phyloP scores from a whole-genome alignment of 1,140 invertebrate genomes.

The Meloidogyne floridensis region DNA sequence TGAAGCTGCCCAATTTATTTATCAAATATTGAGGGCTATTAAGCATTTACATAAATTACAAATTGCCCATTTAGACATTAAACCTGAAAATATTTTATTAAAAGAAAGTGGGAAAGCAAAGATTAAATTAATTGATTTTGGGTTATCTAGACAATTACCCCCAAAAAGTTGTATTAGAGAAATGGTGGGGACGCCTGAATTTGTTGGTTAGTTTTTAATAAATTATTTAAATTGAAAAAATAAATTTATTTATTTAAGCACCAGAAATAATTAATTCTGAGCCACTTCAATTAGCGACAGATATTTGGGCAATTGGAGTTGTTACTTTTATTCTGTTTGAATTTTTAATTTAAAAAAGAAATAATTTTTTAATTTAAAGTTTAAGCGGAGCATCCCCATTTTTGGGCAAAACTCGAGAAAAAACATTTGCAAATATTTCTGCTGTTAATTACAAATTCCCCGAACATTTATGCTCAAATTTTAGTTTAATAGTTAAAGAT shows the following conservation, averaged over 20 bases:
- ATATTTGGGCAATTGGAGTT: slow-evolving; percentile 69
- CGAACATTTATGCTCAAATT: slow-evolving; percentile 69
- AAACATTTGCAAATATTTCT: slow-evolving; percentile 72
- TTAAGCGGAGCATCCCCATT: slow-evolving; percentile 72
- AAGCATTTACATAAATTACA: slow-evolving; percentile 69
- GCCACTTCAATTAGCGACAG: slow-evolving; percentile 67
- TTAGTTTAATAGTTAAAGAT: slow-evolving; percentile 70
- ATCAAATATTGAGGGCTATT: slow-evolving; percentile 70
- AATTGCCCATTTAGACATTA: slow-evolving; percentile 71
- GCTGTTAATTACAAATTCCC: slow-evolving; percentile 70
- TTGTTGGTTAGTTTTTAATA: slow-evolving; percentile 67
- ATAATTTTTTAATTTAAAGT: slow-evolving; percentile 28
- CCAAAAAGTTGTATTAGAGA: slow-evolving; percentile 68
- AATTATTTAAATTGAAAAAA: neutral
- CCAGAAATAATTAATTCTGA: slow-evolving; percentile 71
- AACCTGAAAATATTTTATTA: slow-evolving; percentile 72
- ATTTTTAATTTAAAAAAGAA: slow-evolving; percentile 12
- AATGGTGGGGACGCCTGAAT: slow-evolving; percentile 72
- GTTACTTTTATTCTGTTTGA: slow-evolving; percentile 69
- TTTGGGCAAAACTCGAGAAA: slow-evolving; percentile 70
- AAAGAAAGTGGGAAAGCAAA: slow-evolving; percentile 67
- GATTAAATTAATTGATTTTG: slow-evolving; percentile 75
- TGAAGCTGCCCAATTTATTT: slow-evolving; percentile 70
- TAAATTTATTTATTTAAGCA: slow-evolving; percentile 61
- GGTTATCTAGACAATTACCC: slow-evolving; percentile 71